A percentile compares a stretch with the other conserved stretches of the same genome.
Conservation (phyloP, 2,888 invertebrate genomes). For the Rhagophthalmus giganteus region DNA sequence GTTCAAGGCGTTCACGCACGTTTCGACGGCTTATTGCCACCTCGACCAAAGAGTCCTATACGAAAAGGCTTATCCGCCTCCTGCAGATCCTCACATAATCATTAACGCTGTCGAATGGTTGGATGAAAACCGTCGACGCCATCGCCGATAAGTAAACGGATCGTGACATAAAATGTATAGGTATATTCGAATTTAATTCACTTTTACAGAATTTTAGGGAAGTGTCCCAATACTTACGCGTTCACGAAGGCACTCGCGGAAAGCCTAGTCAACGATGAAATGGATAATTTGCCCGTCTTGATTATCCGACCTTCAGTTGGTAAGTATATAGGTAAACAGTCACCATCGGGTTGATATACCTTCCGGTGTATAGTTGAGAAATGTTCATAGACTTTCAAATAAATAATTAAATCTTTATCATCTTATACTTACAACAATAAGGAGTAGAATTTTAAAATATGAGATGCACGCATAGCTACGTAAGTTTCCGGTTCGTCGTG, state of each 20-base stretch:
- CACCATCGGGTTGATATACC: no score
- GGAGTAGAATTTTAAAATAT: no score
- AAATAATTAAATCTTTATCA: no score
- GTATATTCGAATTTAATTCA: no score
- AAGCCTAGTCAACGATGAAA: slow-evolving; percentile 74
- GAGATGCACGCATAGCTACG: no score
- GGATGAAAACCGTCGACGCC: slow-evolving; percentile 63
- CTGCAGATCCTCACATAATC: slow-evolving; percentile 58
- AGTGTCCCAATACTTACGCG: slow-evolving; percentile 93
- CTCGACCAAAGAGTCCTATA: slow-evolving; percentile 77
- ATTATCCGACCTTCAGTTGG: slow-evolving; percentile 92
- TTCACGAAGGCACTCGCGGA: slow-evolving; percentile 94
- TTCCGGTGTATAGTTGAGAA: no score
- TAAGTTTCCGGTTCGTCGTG: no score
- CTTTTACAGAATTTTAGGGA: no score
- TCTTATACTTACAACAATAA: no score
- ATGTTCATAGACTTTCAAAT: no score
- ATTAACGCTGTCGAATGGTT: slow-evolving; percentile 69
- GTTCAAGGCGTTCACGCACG: slow-evolving; percentile 75
- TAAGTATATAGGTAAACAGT: no score
- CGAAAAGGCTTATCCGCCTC: slow-evolving; percentile 76
- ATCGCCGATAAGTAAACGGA: slow-evolving; percentile 69
- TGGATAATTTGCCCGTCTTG: slow-evolving; percentile 73
- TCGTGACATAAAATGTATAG: no score
- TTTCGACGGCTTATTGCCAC: slow-evolving; percentile 92